Base-by-base conservation (phyloP, 2,797 vertebrate species). In the Microctenopoma steveboyesi region DNA sequence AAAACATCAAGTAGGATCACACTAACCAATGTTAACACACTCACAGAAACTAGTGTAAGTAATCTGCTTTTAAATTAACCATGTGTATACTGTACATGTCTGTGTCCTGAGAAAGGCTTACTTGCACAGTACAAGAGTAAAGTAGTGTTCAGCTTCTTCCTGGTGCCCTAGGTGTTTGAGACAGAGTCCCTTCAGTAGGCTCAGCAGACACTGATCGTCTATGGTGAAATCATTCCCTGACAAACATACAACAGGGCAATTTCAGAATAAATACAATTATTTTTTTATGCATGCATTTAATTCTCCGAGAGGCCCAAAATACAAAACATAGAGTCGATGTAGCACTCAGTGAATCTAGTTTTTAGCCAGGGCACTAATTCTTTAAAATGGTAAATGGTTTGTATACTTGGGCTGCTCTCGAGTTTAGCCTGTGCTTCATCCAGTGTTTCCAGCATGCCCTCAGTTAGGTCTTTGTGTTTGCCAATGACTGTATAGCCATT, bases 401-500 rank as follows among this genome's bases (percentile, higher is more conserved):
- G 47, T 84, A n/a, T 96, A 99, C 97, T 96, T 95, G 94, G 93
- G 64, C 74, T 78, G 82, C 81, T 92, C 75, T 95, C 95, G 51
- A 99, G 87, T 65, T 81, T 91, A 73, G 88, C 90, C 92, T 97
- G 96, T 14, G 95, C 95, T 78, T 96, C 94, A n/a, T 91, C 89
- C 91, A 99, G 93, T 6, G 96, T 95, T 75, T 95, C 92, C 82
- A 99, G 92, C 94, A 99, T 99, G 71, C 93, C 95, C 60, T 97
- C 96, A 2, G 97, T 99, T 88, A 99, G 91, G 77, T 95, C 94
- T 72, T 91, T 95, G 86, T 97, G 95, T 90, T 98, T 98, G 67
- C 97, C 97, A 63, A 98, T 97, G 81, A 99, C 96, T 40, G 98
- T 96, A 0, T 98, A 99, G 74, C 97, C 97, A 8, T 99, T 98